Conservation (phyloP, 2,797 vertebrate genomes). For the Limnodromus scolopaceus region DNA sequence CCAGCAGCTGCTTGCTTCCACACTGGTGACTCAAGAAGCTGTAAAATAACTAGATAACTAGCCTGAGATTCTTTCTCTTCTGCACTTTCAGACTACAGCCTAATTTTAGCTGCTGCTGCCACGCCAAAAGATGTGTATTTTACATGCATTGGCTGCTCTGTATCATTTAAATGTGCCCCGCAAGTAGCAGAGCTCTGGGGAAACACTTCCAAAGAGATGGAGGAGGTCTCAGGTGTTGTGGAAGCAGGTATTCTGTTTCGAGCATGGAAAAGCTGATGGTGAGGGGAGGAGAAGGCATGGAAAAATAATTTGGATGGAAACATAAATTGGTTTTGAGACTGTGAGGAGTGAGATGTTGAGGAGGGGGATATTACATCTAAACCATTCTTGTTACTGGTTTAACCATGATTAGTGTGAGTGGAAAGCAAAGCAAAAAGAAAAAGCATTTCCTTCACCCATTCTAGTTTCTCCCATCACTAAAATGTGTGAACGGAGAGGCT, state of each 20-base stretch:
- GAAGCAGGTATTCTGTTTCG: neutral
- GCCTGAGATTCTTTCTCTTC: neutral
- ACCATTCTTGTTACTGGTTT: neutral
- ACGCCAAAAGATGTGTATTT: accelerated
- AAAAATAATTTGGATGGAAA: neutral
- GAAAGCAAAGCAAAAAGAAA: neutral
- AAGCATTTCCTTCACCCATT: neutral
- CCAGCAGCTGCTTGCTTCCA: neutral
- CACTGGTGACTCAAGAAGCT: slow-evolving; percentile 17
- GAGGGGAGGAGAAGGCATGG: neutral
- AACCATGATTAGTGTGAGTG: neutral
- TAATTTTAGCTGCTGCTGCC: neutral
- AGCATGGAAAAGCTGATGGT: neutral
- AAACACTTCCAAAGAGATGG: neutral
- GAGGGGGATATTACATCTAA: neutral
- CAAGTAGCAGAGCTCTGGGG: neutral
- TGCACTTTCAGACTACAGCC: neutral
- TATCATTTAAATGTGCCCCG: neutral
- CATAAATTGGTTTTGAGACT: neutral
- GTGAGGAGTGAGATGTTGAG: accelerated
- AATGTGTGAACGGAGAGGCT: neutral
- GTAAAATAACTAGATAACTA: slow-evolving; percentile 7
- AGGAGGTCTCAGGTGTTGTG: neutral
- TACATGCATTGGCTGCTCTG: neutral
- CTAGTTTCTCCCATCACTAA: neutral